Percentiles rank a stretch among this genome's conserved stretches.
Conservation (phyloP, 2,797 vertebrate genomes). For the Clarias laeviceps region DNA sequence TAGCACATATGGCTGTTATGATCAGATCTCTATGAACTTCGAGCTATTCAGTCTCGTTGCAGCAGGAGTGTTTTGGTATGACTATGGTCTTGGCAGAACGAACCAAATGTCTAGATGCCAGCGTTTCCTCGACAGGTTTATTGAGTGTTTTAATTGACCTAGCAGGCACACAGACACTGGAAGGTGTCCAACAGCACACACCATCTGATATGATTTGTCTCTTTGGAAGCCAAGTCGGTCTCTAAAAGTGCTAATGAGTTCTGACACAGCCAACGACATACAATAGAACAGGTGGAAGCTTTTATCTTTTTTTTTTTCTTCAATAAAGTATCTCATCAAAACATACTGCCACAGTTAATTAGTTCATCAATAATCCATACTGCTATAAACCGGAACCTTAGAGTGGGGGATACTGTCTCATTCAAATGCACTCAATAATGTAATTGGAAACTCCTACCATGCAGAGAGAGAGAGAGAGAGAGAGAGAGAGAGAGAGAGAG, state of each 20-base stretch:
- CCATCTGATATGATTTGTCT: conserved; percentile 46
- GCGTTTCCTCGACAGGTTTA: conserved; percentile 13
- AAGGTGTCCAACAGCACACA: conserved; percentile 43
- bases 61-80: no score
- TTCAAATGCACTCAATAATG: not conserved
- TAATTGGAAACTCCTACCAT: not conserved
- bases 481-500: not conserved
- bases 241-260: conserved; percentile 52
- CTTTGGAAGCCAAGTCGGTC: not conserved
- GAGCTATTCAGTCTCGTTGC: not conserved
- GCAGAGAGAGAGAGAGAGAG: no score
- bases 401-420: not conserved
- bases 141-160: conserved; percentile 22
- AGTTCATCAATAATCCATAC: conserved; percentile 73
- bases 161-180: conserved; percentile 18
- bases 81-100: not conserved
- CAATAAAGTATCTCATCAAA: conserved; percentile 60
- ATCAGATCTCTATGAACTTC: not conserved
- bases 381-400: conserved; percentile 9
- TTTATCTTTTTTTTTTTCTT: not conserved
- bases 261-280: conserved; percentile 56
- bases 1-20: not conserved
- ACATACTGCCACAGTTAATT: conserved; percentile 71
- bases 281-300: conserved; percentile 21
- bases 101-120: not conserved